Base-by-base conservation (phyloP, 2,797 vertebrate species). In the Pseudotriccus pelzelni region DNA sequence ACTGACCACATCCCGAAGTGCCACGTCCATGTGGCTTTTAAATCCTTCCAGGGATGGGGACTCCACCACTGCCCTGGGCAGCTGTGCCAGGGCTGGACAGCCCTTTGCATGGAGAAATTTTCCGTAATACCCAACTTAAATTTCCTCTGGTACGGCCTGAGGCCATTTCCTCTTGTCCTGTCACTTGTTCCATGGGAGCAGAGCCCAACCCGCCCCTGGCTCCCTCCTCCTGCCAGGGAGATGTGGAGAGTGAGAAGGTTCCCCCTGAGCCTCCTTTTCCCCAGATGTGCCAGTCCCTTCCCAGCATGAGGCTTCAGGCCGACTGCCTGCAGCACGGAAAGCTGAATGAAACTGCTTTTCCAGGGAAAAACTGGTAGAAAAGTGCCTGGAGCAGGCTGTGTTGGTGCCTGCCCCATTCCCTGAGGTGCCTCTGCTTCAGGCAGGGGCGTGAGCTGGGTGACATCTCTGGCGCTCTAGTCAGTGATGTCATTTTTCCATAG, bases 391-490 rank as follows among this genome's bases (percentile, higher is more conserved):
- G 55, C 20, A 36, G 58, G 66, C 34, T 34, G 34, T 1, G 4
- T 20, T 0, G 0, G 23, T n/a, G 5, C 18, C 4, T 28, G 9
- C 21, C 50, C 13, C 6, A 13, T 25, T 14, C 5, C 4, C 20
- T 28, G 8, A n/a, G 7, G 3, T 0, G 0, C 0, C 3, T 22
- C 50, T 46, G 50, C 60, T 44, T 67, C 15, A 41, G 46, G 34
- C 50, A n/a, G 50, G 22, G 44, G 3, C 1, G 1, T 44, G 62
- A 76, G 10, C 44, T 22, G 37, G 22, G 12, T 41, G 64, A 36
- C 68, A 25, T 1, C 14, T 32, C 41, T 59, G 27, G 11, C 4
- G 1, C 41, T 39, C 44, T 41, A 44, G 32, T 80, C 6, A 4
- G 32, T 2, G 6, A 14, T 14, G 6, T 10, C 7, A 6, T 60